Evolutionary conservation across 2,888 invertebrate species (phyloP).

Genomic region (Hirudinaria manillensis): DNA sequence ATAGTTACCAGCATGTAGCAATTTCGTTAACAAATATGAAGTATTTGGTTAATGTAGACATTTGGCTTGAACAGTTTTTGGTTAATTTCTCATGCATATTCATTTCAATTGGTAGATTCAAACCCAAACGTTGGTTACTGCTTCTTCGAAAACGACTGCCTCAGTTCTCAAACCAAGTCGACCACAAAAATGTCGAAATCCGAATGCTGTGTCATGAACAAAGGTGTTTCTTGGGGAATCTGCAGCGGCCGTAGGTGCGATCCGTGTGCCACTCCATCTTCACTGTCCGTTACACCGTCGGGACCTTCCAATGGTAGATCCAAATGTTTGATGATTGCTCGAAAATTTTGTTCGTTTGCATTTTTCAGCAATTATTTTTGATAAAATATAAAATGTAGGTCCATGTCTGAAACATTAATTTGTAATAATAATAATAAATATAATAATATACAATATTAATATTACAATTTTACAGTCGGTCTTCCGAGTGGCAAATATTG

Average conservation of each 20-base stretch:
- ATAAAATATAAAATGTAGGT: too few species aligned
- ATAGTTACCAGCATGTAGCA: too few species aligned
- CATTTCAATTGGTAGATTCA: neutral
- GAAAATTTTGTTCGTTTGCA: too few species aligned
- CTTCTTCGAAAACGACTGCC: conserved; percentile 39
- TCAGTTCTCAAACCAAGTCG: conserved; percentile 24
- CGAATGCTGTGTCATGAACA: conserved; percentile 38
- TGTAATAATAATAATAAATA: too few species aligned
- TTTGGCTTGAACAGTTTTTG: too few species aligned
- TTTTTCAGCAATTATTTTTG: too few species aligned
- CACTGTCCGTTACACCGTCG: neutral
- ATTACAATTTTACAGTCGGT: conserved; percentile 10
- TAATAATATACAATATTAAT: too few species aligned
- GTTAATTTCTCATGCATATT: too few species aligned
- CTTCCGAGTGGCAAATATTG: conserved; percentile 29
- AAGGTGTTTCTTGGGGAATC: neutral
- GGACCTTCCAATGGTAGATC: neutral
- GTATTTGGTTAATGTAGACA: too few species aligned
- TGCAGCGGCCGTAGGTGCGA: conserved; percentile 5
- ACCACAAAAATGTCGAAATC: conserved; percentile 30
- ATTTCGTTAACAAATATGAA: too few species aligned
- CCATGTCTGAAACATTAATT: too few species aligned
- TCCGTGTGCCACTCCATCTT: neutral
- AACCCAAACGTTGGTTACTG: conserved; percentile 36
- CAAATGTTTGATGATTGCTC: neutral